These are phyloP conservation scores for Leucophora obtusa DNA, from an alignment of 2,888 invertebrate genomes.

Conservation along the genomic window DNA sequence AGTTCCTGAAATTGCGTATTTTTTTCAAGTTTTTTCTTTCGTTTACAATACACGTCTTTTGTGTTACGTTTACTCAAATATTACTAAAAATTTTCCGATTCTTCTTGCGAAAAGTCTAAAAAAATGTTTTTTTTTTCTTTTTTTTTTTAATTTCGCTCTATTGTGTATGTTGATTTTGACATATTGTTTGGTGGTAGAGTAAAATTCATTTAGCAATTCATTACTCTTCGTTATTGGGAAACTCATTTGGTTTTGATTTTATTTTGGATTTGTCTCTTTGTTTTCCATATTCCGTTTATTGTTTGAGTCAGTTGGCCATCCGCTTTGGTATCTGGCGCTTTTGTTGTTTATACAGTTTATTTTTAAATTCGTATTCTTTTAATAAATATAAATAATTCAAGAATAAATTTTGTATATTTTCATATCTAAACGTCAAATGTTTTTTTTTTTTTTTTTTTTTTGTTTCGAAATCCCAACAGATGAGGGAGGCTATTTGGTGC, in stretches of 20 bases:
- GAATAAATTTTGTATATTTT: constrained; percentile 11
- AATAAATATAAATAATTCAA: constrained; percentile 25
- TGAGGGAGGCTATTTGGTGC: constrained; percentile 2
- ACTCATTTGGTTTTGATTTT: constrained; percentile 13
- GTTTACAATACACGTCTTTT: constrained; percentile 30
- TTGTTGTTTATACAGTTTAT: constrained; percentile 57
- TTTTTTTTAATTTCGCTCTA: background rate
- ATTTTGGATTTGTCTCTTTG: constrained; percentile 17
- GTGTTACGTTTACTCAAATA: constrained; percentile 27
- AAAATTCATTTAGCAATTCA: constrained; percentile 2
- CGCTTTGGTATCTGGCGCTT: constrained; percentile 45
- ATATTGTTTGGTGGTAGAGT: background rate
- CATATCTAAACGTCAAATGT: constrained; percentile 30
- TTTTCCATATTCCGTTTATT: constrained; percentile 7
- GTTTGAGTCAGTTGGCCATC: constrained; percentile 46
- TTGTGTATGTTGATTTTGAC: constrained; percentile 4
- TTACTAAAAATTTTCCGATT: constrained; percentile 41
- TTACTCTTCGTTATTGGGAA: constrained; percentile 35
- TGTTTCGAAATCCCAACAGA: background rate
- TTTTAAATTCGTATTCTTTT: constrained; percentile 41
- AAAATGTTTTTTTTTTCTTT: constrained; percentile 1
- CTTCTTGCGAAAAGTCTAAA: background rate
- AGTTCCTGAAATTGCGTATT: background rate
- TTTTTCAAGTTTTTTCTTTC: background rate
- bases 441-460: constrained; percentile 6